Conservation (phyloP, 2,888 invertebrate species). For the Lasius platythorax region DNA sequence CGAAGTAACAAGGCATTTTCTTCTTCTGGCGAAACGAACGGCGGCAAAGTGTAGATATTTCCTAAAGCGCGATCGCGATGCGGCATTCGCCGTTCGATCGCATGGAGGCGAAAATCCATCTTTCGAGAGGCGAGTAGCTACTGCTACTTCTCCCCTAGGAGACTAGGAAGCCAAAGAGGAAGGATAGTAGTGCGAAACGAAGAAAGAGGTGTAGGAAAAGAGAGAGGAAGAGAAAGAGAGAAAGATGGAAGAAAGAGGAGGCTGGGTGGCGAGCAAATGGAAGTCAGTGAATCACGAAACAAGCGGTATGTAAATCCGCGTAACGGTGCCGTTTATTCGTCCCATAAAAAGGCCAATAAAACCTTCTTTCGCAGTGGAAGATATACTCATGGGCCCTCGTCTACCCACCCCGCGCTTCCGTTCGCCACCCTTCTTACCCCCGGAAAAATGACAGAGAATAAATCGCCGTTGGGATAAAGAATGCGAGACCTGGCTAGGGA, state of each 20-base stretch:
- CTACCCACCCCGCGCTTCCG: conserved; percentile 41
- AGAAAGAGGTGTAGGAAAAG: background rate
- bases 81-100: conserved; percentile 46
- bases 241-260: background rate
- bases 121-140: conserved; percentile 9
- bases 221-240: background rate
- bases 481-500: conserved; percentile 64
- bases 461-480: conserved; percentile 80
- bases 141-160: conserved; percentile 24
- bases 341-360: conserved; percentile 82
- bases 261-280: conserved; percentile 64
- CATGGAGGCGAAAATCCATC: conserved; percentile 31
- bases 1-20: conserved; percentile 36
- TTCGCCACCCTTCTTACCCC: conserved; percentile 56
- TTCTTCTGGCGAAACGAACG: background rate
- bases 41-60: conserved; percentile 25
- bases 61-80: conserved; percentile 46
- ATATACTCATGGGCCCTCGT: conserved; percentile 59
- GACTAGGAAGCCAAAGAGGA: conserved; percentile 25
- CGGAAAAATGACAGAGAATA: conserved; percentile 82
- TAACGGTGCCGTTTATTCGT: conserved; percentile 81
- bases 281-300: conserved; percentile 78
- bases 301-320: conserved; percentile 82
- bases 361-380: conserved; percentile 71
- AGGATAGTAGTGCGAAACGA: background rate